phyloP scores from a whole-genome alignment of 2,113 vertebrate species.

The Pao palembangensis region DNA sequence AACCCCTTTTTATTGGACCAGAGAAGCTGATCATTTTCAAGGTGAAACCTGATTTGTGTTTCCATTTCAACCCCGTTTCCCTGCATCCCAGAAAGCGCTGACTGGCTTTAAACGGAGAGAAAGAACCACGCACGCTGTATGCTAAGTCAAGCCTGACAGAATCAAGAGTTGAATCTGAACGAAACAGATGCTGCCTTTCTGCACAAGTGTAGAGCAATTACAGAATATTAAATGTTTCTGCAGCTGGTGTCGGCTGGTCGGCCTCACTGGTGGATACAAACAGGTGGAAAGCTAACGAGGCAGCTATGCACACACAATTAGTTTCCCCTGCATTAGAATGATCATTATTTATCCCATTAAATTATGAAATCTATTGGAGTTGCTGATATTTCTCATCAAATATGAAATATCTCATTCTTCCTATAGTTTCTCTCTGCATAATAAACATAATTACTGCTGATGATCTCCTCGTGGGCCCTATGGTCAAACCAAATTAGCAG shows the following conservation, averaged over 20 bases:
- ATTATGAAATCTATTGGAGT: too few relatives aligned
- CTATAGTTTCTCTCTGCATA: too few relatives aligned
- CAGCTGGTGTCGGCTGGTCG: conserved; percentile 21
- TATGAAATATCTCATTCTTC: too few relatives aligned
- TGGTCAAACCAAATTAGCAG: too few relatives aligned
- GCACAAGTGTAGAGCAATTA: conserved; percentile 11
- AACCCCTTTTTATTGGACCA: conserved; percentile 8
- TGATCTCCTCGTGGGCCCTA: too few relatives aligned
- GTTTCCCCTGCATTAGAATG: too few relatives aligned
- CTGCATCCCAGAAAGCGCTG: conserved; percentile 50
- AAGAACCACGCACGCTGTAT: conserved; percentile 51
- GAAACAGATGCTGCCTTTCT: too few relatives aligned
- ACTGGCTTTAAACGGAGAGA: conserved; percentile 42
- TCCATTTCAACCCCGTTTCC: conserved; percentile 26
- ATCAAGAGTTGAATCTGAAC: conserved; percentile 41
- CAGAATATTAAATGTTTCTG: conserved; percentile 26
- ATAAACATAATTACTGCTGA: too few relatives aligned
- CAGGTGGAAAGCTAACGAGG: conserved; percentile 35
- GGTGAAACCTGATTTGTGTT: conserved; percentile 34
- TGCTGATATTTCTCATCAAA: too few relatives aligned
- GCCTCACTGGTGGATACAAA: conserved; percentile 44
- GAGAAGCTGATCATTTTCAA: conserved; percentile 21
- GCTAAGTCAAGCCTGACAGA: conserved; percentile 54
- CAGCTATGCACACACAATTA: conserved; percentile 4
- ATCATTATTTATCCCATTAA: too few relatives aligned